Percentiles rank a stretch among this genome's conserved stretches.
These are phyloP conservation scores for Parazoanthus atlanticus DNA, from an alignment of 92 coral and sea anemone species.

Conservation along the genomic window DNA sequence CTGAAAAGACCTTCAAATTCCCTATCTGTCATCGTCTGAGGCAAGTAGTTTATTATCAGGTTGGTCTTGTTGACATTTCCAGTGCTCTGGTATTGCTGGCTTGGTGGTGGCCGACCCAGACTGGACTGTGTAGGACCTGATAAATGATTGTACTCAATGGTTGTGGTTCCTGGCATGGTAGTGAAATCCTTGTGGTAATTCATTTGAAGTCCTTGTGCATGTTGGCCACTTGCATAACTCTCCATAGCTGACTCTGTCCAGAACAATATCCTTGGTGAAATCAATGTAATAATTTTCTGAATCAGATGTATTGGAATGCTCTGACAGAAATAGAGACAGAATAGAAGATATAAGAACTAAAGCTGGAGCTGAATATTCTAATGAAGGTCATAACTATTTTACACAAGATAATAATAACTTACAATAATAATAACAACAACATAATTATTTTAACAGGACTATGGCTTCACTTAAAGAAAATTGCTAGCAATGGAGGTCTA, in stretches of 20 bases:
- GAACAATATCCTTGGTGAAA: background rate
- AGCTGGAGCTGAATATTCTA: background rate
- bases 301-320: background rate
- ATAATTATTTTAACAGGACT: too few species aligned
- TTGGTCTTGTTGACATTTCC: constrained; percentile 62
- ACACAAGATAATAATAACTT: too few species aligned
- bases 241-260: constrained; percentile 1
- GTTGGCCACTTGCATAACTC: constrained; percentile 7
- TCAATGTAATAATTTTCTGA: background rate
- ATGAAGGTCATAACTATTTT: too few species aligned
- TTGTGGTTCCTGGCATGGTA: constrained; percentile 4
- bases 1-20: constrained; percentile 71
- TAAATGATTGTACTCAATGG: constrained; percentile 30
- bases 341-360: background rate
- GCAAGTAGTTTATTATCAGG: constrained; percentile 78
- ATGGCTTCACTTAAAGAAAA: too few species aligned
- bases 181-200: constrained; percentile 18
- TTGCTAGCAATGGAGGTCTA: too few species aligned
- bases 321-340: background rate
- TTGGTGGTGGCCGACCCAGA: background rate
- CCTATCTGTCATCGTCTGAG: constrained; percentile 73
- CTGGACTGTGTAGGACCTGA: constrained; percentile 7
- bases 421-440: too few species aligned
- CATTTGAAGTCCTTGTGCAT: constrained; percentile 35
- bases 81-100: background rate